Evolutionary conservation across 2,888 invertebrate species (phyloP).

Genomic region (Lochmaea crataegi): DNA sequence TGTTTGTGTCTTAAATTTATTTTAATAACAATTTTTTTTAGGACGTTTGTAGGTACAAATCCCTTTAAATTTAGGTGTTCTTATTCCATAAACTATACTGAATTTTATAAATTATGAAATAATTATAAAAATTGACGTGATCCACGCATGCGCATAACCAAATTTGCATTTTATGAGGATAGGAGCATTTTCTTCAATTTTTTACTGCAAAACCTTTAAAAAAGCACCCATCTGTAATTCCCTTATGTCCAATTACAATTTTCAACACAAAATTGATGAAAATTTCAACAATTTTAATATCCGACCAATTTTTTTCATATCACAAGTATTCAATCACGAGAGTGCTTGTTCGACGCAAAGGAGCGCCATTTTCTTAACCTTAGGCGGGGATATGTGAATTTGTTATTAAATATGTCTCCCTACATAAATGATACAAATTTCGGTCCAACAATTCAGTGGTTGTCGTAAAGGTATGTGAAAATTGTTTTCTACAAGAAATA

Average conservation of each 20-base stretch:
- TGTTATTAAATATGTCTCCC: constrained; percentile 52
- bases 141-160: constrained; percentile 7
- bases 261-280: constrained; percentile 15
- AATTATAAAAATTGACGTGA: background rate
- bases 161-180: constrained; percentile 1
- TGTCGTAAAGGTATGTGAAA: constrained; percentile 44
- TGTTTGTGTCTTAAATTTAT: background rate
- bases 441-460: constrained; percentile 37
- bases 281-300: background rate
- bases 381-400: constrained; percentile 62
- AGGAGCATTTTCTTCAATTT: constrained; percentile 12
- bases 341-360: constrained; percentile 27
- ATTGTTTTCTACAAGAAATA: constrained; percentile 11
- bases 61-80: background rate
- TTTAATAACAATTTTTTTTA: too few species aligned
- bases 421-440: constrained; percentile 37
- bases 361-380: constrained; percentile 66
- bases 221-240: background rate
- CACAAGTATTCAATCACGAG: constrained; percentile 12
- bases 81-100: background rate
- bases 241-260: constrained; percentile 6
- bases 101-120: background rate
- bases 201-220: constrained; percentile 4
- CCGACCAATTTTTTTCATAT: background rate
- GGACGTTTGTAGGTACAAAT: background rate